Evolutionary conservation across 35 echinoderm and acorn worm species (phyloP).

Genomic region (Lytechinus pictus): DNA sequence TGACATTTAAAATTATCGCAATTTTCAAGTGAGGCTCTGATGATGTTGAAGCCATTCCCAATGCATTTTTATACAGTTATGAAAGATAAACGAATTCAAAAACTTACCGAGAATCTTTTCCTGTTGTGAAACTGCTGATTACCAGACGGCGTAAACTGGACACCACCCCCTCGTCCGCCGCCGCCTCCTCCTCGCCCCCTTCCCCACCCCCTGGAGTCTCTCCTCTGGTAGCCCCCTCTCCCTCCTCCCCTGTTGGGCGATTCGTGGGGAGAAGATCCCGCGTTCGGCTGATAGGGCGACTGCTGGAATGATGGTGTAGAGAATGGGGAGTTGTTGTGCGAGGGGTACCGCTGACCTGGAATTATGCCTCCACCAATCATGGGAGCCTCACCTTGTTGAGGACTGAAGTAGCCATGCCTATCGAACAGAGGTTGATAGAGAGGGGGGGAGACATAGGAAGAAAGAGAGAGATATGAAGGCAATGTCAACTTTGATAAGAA

Average conservation of each 20-base stretch:
- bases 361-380: slow-evolving; percentile 26
- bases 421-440: too few species aligned
- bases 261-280: slow-evolving; percentile 37
- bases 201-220: slow-evolving; percentile 30
- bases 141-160: slow-evolving; percentile 19
- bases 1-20: too few species aligned
- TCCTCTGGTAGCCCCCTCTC: background rate
- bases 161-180: background rate
- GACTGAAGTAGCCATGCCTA: slow-evolving; percentile 25
- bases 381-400: slow-evolving; percentile 9
- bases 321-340: slow-evolving; percentile 33
- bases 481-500: too few species aligned
- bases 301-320: slow-evolving; percentile 18
- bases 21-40: too few species aligned
- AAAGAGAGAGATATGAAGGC: background rate
- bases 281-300: slow-evolving; percentile 33
- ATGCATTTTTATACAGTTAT: too few species aligned
- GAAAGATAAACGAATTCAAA: background rate
- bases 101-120: slow-evolving; percentile 37
- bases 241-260: background rate
- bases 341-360: background rate
- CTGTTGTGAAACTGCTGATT: slow-evolving; percentile 45
- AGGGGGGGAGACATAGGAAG: background rate
- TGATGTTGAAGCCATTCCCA: too few species aligned
- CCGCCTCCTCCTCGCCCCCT: slow-evolving; percentile 46